A percentile compares a stretch with the other conserved stretches of the same genome.
phyloP scores from a whole-genome alignment of 1,140 invertebrate species.

The Dolichoris vasculosae region DNA sequence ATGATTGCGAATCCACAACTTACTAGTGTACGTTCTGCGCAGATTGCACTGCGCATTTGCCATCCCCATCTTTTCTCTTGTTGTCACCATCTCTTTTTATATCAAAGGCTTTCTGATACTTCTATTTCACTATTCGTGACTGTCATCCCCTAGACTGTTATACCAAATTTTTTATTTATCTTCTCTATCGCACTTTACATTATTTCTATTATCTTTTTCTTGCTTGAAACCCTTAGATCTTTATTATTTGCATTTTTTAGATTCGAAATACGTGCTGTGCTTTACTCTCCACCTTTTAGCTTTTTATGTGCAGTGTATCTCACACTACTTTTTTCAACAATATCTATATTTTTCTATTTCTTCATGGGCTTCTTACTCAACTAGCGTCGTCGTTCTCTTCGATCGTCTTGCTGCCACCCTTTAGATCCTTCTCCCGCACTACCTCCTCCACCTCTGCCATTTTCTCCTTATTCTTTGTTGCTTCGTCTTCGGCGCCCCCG shows the following conservation, averaged over 20 bases:
- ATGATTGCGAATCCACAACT: constrained; percentile 23
- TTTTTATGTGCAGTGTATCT: neutral
- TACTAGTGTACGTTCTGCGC: constrained; percentile 56
- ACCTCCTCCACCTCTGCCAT: neutral
- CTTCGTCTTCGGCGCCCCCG: neutral
- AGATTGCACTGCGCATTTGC: constrained; percentile 70
- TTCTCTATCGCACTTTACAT: constrained; percentile 33
- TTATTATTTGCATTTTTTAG: constrained; percentile 69
- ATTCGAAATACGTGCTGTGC: constrained; percentile 58
- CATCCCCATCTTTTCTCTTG: constrained; percentile 54
- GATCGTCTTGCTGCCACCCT: neutral
- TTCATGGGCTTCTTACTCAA: constrained; percentile 57
- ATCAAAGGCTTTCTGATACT: constrained; percentile 16
- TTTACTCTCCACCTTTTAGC: neutral
- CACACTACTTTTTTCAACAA: constrained; percentile 56
- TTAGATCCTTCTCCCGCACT: constrained; percentile 27
- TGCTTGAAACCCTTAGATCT: neutral
- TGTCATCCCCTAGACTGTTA: neutral
- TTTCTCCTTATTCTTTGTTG: neutral
- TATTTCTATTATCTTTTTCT: constrained; percentile 31
- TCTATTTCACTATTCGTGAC: neutral
- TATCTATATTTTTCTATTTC: constrained; percentile 72
- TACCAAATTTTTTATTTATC: neutral
- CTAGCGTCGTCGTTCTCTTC: neutral
- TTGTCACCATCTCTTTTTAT: constrained; percentile 45